Base-by-base conservation (phyloP, 2,888 invertebrate species). In the Eumacrocentrus americanus region DNA sequence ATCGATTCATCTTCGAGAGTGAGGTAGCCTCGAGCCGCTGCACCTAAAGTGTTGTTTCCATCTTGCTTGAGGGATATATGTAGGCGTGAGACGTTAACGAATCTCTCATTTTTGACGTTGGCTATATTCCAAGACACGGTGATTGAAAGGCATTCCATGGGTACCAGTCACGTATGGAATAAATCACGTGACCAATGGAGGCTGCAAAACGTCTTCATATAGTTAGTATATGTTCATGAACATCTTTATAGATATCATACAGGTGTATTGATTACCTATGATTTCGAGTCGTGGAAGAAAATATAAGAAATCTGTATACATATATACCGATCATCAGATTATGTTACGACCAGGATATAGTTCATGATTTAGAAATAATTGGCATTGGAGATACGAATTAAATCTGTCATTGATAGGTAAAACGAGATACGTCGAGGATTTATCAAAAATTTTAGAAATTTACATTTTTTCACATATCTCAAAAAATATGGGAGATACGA, bases 81-180 rank as follows among this genome's bases (percentile, higher is more conserved):
- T 66, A 62, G 66, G 65, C 58, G 64, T 62, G 60, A 60, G 67
- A 67, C 68, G 66, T 68, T 68, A 67, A 68, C 66, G 67, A 68
- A 68, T 68, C 68, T 66, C 60, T 66, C 64, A 60, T 65, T 65
- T 63, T 64, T 60, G 60, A 60, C 40, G 42, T 35, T 50, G 48
- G 47, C 46, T 34, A 35, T 22, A 12, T 50, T 52, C 56, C 47
- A 14, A 50, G 42, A 44, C 40, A 40, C 47, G 42, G 44, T 52
- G 60, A 63, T 60, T 57, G 60, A 63, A 57, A 37, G 60, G 56
- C 56, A 53, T 54, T 60, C 35, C 34, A 42, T 48, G 18, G 18
- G 34, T 50, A 22, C 47, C n/a, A 23, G 25, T 47, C 25, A 14
- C 34, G 34, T 11, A 12, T 50, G 3, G n/a, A 20, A 50, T 50